Percentiles rank a stretch among this genome's conserved stretches.
Conservation (phyloP, 1,140 invertebrate genomes). For the Cataglyphis hispanica region DNA sequence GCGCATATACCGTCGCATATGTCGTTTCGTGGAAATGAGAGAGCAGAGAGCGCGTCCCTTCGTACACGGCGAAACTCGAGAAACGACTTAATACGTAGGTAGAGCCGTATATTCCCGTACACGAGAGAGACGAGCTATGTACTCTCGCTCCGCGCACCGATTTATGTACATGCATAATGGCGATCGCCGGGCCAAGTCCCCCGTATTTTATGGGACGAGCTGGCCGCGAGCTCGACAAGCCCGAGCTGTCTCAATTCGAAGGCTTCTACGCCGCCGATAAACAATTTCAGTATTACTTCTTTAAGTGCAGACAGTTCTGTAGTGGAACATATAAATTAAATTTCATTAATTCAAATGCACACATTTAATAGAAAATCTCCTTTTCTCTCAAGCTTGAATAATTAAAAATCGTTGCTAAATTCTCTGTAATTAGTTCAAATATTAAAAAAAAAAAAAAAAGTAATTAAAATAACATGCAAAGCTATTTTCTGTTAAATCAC, state of each 20-base stretch:
- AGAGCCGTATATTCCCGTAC: constrained; percentile 50
- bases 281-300: background rate
- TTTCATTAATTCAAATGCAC: no score
- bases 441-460: background rate
- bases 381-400: no score
- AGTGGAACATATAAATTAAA: background rate
- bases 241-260: background rate
- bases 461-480: background rate
- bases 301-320: background rate
- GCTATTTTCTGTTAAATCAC: background rate
- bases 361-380: no score
- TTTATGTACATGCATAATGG: constrained; percentile 62
- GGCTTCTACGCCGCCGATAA: background rate
- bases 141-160: constrained; percentile 43
- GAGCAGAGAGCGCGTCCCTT: constrained; percentile 53
- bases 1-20: background rate
- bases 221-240: constrained; percentile 17
- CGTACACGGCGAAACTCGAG: constrained; percentile 33
- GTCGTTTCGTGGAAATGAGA: constrained; percentile 43
- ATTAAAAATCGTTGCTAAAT: background rate
- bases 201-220: constrained; percentile 50
- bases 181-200: constrained; percentile 59
- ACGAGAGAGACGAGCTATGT: constrained; percentile 25
- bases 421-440: background rate
- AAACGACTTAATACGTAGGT: constrained; percentile 56